Evolutionary conservation across 2,113 vertebrate species (phyloP), one percentile per base, ranked within the genome.

Genomic region (Oryzias woworae): DNA sequence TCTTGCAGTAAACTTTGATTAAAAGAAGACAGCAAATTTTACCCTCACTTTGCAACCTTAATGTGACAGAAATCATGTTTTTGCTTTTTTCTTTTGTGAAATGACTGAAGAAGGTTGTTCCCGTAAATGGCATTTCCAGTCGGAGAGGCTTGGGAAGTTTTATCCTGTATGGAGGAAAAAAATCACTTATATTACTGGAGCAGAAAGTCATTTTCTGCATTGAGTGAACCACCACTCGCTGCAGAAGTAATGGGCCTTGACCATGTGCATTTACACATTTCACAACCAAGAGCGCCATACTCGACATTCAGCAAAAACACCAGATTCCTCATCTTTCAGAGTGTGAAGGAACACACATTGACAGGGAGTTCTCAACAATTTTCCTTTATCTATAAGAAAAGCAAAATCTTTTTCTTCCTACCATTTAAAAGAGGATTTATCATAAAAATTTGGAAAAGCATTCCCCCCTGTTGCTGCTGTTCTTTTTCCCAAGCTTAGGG

Each of bases 211-310:
- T 86, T 81, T 82, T 77, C 75, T 73, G 44, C 70, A 67, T 65
- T 81, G 74, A 83, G 83, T 78, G 58, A 71, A 67, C 72, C 73
- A 70, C 63, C 75, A 73, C 78, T 82, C 78, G 69, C 75, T 84
- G 77, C 53, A 66, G 63, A 78, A 62, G 77, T 85, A 90, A 90
- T 90, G 87, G 78, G 47, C 80, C 88, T 73, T 85, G 86, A 87
- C 81, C 71, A 71, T 69, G 62, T 66, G 66, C 81, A 81, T 85
- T 85, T 85, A 82, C 75, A 81, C 62, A 22, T 61, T 52, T 81
- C 74, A 82, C 76, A 82, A 65, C 78, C 67, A 75, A 66, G 23
- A 71, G 60, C 63, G 69, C 66, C 73, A 73, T 36, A 69, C 52
- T 54, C 58, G 59, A 77, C 44, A 58, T 52, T 12, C 46, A 55